phyloP scores from a whole-genome alignment of 2,113 vertebrate genomes.

The Piprites chloris region DNA sequence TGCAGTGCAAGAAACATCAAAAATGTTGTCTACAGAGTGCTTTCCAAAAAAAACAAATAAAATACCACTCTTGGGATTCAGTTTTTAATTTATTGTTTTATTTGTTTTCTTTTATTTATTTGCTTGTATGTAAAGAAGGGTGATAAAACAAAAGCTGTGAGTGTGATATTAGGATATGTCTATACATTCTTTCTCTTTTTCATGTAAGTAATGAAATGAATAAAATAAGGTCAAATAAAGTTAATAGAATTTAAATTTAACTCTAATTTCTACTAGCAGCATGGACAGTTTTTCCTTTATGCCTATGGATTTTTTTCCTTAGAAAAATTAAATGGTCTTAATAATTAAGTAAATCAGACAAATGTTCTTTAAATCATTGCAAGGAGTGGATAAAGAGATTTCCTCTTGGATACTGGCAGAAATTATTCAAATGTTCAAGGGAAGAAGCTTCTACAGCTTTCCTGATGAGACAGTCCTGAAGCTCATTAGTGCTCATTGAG shows the following conservation, averaged over 20 bases:
- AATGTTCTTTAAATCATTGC: background rate
- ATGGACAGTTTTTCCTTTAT: background rate
- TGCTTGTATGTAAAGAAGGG: background rate
- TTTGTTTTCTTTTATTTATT: background rate
- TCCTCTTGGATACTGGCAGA: background rate
- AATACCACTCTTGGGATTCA: background rate
- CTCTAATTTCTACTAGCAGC: background rate
- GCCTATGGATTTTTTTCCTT: background rate
- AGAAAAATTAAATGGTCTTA: background rate
- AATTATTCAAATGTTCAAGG: slow-evolving; percentile 29
- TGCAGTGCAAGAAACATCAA: background rate
- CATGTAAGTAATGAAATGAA: background rate
- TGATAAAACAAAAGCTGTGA: background rate
- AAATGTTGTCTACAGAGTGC: background rate
- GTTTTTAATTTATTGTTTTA: background rate
- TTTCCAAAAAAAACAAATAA: background rate
- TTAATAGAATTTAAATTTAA: background rate
- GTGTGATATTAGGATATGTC: background rate
- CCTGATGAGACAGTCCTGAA: background rate
- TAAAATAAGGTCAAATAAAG: background rate
- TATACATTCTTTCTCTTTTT: background rate
- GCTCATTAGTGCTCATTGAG: background rate
- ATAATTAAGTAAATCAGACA: background rate
- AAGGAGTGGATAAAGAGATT: background rate
- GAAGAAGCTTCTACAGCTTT: slow-evolving; percentile 12